Evolutionary conservation across 2,888 invertebrate genomes (phyloP).

Genomic region (Rhagonycha fulva): DNA sequence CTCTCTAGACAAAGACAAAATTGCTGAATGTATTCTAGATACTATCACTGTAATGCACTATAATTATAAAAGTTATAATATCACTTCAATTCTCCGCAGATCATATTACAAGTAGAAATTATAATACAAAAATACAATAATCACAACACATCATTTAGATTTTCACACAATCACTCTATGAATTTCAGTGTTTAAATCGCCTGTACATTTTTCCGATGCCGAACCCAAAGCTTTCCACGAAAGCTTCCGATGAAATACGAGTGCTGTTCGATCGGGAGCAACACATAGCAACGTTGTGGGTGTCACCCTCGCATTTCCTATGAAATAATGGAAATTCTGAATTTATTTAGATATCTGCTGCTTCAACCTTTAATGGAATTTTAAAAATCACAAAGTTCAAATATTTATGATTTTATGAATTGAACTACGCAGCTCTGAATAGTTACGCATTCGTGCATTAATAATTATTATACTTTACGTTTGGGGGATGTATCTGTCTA

Average conservation of each 20-base stretch:
- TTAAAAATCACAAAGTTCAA: neutral
- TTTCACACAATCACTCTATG: constrained; percentile 26
- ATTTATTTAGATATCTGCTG: constrained; percentile 28
- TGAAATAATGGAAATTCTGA: constrained; percentile 30
- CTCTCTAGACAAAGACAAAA: neutral
- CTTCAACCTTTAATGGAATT: too few relatives aligned
- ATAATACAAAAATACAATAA: neutral
- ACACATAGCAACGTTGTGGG: constrained; percentile 52
- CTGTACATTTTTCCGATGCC: constrained; percentile 40
- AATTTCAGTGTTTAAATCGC: constrained; percentile 27
- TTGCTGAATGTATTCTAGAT: neutral
- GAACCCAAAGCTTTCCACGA: constrained; percentile 43
- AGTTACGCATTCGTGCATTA: neutral
- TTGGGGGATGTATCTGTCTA: neutral
- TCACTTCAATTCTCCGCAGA: neutral
- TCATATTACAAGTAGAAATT: neutral
- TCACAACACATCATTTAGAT: constrained; percentile 22
- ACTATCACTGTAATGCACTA: neutral
- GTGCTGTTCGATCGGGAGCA: constrained; percentile 51
- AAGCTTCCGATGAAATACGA: constrained; percentile 46
- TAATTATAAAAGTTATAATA: neutral
- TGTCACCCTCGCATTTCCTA: constrained; percentile 40
- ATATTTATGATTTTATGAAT: neutral
- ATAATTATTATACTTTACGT: neutral
- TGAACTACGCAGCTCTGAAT: neutral